These are phyloP conservation scores for Cuniculus paca DNA, from an alignment of 2,797 vertebrate species.

Conservation along the genomic window DNA sequence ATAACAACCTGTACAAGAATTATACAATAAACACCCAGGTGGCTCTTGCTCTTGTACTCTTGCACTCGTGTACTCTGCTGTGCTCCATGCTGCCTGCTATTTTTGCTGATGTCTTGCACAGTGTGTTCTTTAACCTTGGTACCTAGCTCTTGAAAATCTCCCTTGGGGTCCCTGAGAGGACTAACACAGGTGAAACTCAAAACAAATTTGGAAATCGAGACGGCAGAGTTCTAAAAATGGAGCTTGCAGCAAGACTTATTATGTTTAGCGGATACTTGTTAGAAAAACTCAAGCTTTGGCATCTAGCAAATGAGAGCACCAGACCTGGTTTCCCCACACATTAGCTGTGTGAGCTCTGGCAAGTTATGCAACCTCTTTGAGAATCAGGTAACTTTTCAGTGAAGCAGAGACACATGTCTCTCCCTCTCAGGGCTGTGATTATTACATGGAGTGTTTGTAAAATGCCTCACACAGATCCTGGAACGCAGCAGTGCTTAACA, in stretches of 20 bases:
- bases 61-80: background rate
- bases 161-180: background rate
- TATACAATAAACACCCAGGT: background rate
- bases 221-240: background rate
- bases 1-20: background rate
- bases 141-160: background rate
- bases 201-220: constrained; percentile 33
- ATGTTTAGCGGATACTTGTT: background rate
- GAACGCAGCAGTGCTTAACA: background rate
- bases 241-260: background rate
- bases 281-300: constrained; percentile 17
- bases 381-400: background rate
- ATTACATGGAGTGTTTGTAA: background rate
- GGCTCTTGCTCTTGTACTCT: background rate
- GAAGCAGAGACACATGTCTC: background rate
- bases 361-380: background rate
- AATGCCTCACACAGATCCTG: background rate
- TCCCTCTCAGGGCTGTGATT: background rate
- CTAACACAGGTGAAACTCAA: background rate
- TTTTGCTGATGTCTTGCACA: background rate
- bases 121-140: background rate
- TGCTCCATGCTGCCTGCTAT: background rate
- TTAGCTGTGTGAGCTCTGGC: background rate
- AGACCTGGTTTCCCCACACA: background rate
- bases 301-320: background rate